These are phyloP conservation scores for Amblyraja radiata DNA, from an alignment of 2,797 vertebrate genomes.

Conservation along the genomic window DNA sequence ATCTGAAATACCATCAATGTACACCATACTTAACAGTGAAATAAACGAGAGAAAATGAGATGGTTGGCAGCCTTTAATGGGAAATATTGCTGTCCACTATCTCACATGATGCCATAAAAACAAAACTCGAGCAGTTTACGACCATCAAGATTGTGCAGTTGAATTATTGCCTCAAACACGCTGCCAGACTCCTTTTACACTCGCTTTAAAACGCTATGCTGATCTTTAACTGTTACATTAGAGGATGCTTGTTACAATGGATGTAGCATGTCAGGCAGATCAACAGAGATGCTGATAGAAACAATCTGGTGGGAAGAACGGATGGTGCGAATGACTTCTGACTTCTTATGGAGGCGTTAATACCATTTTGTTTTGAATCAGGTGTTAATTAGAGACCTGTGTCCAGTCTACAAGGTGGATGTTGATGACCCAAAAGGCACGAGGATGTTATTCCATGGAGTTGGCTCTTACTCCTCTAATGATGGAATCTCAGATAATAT, in stretches of 20 bases:
- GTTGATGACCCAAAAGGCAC: too few relatives aligned
- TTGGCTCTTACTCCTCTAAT: too few relatives aligned
- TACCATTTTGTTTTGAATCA: background rate
- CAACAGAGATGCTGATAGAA: background rate
- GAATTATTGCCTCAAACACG: background rate
- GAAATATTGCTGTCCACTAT: background rate
- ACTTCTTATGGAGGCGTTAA: background rate
- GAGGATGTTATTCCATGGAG: too few relatives aligned
- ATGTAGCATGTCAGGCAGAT: background rate
- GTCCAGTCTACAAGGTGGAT: too few relatives aligned
- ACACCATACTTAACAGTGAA: background rate
- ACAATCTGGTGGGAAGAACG: too few relatives aligned
- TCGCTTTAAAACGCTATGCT: background rate
- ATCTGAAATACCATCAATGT: background rate
- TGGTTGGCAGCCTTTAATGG: background rate
- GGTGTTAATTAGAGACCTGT: too few relatives aligned
- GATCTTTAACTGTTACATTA: background rate
- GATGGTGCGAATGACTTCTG: background rate
- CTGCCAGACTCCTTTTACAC: background rate
- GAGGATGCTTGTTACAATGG: too few relatives aligned
- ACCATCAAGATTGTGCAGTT: background rate
- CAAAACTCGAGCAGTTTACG: background rate
- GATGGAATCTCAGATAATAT: too few relatives aligned
- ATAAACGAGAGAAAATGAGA: background rate
- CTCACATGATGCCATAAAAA: background rate